Conservation (phyloP, 1,140 invertebrate genomes). For the Argopecten irradians region DNA sequence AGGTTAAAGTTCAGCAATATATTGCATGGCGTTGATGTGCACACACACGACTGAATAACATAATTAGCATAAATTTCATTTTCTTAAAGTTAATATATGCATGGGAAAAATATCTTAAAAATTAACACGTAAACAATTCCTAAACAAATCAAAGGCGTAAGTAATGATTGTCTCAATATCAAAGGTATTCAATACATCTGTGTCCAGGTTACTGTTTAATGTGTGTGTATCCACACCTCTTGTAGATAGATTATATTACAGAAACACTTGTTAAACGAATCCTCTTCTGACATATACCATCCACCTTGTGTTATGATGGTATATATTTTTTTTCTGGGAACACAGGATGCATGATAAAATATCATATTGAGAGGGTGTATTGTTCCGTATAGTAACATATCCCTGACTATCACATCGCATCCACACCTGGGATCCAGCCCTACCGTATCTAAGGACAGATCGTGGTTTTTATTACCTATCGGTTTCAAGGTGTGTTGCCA, state of each 20-base stretch:
- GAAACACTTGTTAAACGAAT: background rate
- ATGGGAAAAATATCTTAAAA: too few relatives aligned
- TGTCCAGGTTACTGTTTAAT: background rate
- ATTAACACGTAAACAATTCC: too few relatives aligned
- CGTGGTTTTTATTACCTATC: background rate
- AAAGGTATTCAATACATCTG: slow-evolving; percentile 5
- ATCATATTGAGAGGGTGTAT: slow-evolving; percentile 10
- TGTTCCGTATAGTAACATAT: slow-evolving; percentile 3
- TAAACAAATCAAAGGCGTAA: background rate
- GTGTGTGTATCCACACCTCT: background rate
- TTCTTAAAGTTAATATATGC: too few relatives aligned
- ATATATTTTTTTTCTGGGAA: background rate
- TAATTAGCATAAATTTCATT: too few relatives aligned
- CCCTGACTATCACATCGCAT: background rate
- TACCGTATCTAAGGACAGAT: slow-evolving; percentile 7
- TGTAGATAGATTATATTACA: background rate
- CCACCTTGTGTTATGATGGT: background rate
- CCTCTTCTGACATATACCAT: background rate
- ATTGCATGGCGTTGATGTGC: too few relatives aligned
- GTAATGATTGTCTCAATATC: background rate
- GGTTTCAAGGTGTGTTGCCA: slow-evolving; percentile 15
- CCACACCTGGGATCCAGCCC: slow-evolving; percentile 19
- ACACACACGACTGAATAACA: too few relatives aligned
- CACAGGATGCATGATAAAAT: background rate
- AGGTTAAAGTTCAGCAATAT: too few relatives aligned